Conservation (phyloP, 2,797 vertebrate species). For the Esox lucius region DNA sequence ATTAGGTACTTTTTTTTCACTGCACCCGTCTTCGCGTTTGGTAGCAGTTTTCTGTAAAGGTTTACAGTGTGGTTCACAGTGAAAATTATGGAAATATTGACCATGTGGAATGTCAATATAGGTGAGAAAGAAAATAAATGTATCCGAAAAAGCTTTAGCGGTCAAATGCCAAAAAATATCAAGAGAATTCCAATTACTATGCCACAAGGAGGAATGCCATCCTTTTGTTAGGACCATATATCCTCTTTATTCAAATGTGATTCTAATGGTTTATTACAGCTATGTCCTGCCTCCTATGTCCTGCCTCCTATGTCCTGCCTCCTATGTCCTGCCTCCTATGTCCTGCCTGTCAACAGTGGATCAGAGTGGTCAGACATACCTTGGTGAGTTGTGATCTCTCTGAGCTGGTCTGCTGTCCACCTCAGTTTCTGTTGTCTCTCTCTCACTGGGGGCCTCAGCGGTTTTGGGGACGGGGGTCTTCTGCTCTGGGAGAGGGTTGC, state of each 20-base stretch:
- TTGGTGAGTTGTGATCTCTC: conserved; percentile 64
- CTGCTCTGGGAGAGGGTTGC: conserved; percentile 50
- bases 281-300: conserved; percentile 30
- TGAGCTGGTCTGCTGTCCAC: conserved; percentile 51
- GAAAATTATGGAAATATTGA: conserved; percentile 56
- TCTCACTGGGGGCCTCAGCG: conserved; percentile 39
- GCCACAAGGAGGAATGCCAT: conserved; percentile 43
- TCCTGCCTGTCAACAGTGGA: neutral
- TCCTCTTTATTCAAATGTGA: conserved; percentile 42
- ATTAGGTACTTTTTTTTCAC: conserved; percentile 43
- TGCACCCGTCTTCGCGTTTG: conserved; percentile 63
- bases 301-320: no score
- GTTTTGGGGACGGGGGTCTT: conserved; percentile 48
- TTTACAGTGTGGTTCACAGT: conserved; percentile 51
- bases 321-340: conserved; percentile 27
- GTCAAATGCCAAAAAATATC: conserved; percentile 60
- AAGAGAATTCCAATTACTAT: conserved; percentile 38
- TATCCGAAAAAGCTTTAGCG: conserved; percentile 28
- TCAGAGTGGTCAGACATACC: conserved; percentile 65
- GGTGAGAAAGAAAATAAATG: conserved; percentile 58
- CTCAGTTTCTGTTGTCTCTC: conserved; percentile 42
- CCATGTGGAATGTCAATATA: conserved; percentile 64
- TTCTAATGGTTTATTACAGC: conserved; percentile 45
- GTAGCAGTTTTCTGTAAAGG: conserved; percentile 66
- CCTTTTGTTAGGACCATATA: conserved; percentile 22